Evolutionary conservation across 2,113 vertebrate genomes (phyloP).

Genomic region (Alectura lathami): DNA sequence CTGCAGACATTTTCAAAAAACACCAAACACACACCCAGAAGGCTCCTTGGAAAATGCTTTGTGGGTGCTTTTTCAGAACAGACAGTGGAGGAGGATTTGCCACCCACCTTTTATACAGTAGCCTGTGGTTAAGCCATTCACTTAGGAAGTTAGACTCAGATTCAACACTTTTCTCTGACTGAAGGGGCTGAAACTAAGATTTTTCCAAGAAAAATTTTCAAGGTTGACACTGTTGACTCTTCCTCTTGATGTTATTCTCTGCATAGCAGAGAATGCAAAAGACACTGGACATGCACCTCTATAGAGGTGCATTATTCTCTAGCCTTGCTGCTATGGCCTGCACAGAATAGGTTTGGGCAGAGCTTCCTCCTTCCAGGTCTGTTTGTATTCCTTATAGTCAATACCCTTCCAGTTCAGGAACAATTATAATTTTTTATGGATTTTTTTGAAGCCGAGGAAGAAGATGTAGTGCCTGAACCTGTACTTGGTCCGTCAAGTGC

Average conservation of each 20-base stretch:
- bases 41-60: constrained; percentile 24
- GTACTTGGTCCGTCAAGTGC: background rate
- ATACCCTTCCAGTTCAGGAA: background rate
- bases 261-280: background rate
- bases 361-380: background rate
- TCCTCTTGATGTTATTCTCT: background rate
- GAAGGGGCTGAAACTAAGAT: background rate
- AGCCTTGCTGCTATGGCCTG: background rate
- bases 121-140: background rate
- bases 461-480: background rate
- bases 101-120: constrained; percentile 42
- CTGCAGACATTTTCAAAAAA: constrained; percentile 25
- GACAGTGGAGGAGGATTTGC: constrained; percentile 25
- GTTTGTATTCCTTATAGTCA: background rate
- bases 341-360: background rate
- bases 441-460: background rate
- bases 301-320: background rate
- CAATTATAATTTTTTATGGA: background rate
- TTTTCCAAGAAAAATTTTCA: background rate
- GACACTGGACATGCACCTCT: background rate
- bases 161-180: background rate
- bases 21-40: constrained; percentile 10
- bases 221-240: background rate
- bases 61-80: constrained; percentile 34
- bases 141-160: background rate